phyloP scores from a whole-genome alignment of 2,113 vertebrate species.

The Seriola quinqueradiata region DNA sequence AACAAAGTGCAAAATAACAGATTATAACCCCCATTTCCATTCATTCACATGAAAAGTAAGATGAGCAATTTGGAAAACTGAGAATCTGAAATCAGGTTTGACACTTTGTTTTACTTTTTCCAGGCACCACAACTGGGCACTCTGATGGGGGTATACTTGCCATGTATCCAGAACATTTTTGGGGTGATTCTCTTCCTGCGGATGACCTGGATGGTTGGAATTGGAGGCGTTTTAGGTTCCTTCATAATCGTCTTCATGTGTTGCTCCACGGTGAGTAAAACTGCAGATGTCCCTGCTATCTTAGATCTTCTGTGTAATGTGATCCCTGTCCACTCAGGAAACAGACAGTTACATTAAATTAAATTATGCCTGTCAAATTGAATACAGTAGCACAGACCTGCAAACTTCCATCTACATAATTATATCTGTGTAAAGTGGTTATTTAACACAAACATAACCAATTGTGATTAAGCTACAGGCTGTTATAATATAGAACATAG shows the following conservation, averaged over 20 bases:
- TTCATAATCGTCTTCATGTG: slow-evolving; percentile 98
- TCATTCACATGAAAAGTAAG: not conserved
- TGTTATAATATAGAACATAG: slow-evolving; percentile 7
- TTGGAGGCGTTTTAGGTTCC: slow-evolving; percentile 93
- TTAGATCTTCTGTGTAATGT: not conserved
- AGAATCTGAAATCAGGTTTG: not conserved
- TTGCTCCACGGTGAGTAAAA: slow-evolving; percentile 93
- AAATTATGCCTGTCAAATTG: not conserved
- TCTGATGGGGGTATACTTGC: slow-evolving; percentile 97
- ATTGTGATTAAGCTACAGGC: slow-evolving; percentile 6
- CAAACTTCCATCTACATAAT: not conserved
- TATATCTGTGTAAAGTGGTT: not conserved
- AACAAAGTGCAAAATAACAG: not conserved
- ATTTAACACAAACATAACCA: not conserved
- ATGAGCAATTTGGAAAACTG: not conserved
- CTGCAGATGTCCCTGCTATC: not conserved
- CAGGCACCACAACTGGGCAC: slow-evolving; percentile 97
- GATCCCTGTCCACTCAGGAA: not conserved
- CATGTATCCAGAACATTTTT: slow-evolving; percentile 98
- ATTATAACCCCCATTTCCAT: not conserved
- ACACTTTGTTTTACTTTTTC: slow-evolving; percentile 25
- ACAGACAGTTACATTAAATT: not conserved
- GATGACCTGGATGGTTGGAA: slow-evolving; percentile 98
- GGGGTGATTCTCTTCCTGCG: slow-evolving; percentile 98
- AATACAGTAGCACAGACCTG: not conserved